A percentile compares a stretch with the other conserved stretches of the same genome.
These are phyloP conservation scores for Aradophagus sp. DNA, from an alignment of 1,140 invertebrate species.

Conservation along the genomic window DNA sequence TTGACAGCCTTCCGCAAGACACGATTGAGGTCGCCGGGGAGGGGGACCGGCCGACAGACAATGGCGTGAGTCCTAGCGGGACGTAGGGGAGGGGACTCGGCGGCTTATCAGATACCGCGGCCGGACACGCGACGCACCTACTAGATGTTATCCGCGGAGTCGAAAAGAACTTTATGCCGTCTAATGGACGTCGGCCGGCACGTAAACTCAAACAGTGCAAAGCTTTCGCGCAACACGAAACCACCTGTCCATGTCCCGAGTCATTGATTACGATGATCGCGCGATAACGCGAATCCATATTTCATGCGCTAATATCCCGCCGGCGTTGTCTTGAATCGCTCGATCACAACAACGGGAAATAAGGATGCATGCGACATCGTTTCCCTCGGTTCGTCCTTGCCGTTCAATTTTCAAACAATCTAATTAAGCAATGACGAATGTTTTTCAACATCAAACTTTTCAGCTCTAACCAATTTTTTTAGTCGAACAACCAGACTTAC, in stretches of 20 bases:
- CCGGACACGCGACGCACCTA: slow-evolving; percentile 71
- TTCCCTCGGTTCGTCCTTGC: too few species aligned
- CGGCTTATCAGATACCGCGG: slow-evolving; percentile 71
- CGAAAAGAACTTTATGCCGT: slow-evolving; percentile 74
- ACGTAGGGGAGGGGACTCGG: too few species aligned
- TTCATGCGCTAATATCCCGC: slow-evolving; percentile 32
- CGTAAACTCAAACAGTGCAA: slow-evolving; percentile 43
- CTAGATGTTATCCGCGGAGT: slow-evolving; percentile 68
- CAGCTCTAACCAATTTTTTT: background rate
- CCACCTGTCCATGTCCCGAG: slow-evolving; percentile 19
- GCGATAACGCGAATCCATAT: slow-evolving; percentile 35
- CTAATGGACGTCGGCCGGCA: slow-evolving; percentile 68
- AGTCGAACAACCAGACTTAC: background rate
- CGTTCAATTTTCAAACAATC: too few species aligned
- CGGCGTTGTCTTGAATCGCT: slow-evolving; percentile 26
- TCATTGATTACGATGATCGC: slow-evolving; percentile 42
- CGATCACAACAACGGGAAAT: slow-evolving; percentile 19
- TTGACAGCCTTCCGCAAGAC: slow-evolving; percentile 62
- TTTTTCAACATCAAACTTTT: too few species aligned
- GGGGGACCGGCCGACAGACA: slow-evolving; percentile 52
- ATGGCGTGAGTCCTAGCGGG: slow-evolving; percentile 57
- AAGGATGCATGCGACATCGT: too few species aligned
- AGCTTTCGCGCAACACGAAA: slow-evolving; percentile 46
- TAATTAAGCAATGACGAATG: too few species aligned
- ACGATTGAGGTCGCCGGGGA: slow-evolving; percentile 67